phyloP scores from a whole-genome alignment of 2,113 vertebrate species.

The Chinchilla lanigera region DNA sequence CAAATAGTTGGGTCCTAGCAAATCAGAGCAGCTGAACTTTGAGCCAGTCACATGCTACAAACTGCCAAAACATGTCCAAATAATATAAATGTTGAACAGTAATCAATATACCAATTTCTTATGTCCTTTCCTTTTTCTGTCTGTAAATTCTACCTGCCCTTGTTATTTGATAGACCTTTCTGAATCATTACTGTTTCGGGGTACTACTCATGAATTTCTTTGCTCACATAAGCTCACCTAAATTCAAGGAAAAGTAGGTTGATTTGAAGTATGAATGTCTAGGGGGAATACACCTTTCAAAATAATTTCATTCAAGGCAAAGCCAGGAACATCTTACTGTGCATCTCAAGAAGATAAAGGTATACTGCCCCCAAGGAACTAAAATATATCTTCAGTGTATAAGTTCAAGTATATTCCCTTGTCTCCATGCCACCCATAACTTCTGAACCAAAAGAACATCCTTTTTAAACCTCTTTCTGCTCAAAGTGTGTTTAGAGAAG shows the following conservation, averaged over 20 bases:
- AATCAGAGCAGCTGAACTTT: background rate
- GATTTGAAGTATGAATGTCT: background rate
- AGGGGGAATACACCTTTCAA: background rate
- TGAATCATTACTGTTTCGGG: background rate
- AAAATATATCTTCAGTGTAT: background rate
- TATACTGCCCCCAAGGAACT: background rate
- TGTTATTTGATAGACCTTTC: background rate
- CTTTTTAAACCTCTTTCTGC: background rate
- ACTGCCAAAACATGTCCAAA: background rate
- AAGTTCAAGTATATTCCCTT: slow-evolving; percentile 25
- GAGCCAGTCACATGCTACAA: background rate
- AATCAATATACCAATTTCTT: background rate
- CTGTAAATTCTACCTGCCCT: background rate
- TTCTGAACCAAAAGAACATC: background rate
- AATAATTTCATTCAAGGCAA: background rate
- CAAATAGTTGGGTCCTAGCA: background rate
- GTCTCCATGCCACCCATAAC: slow-evolving; percentile 22
- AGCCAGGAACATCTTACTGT: background rate
- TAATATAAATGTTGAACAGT: background rate
- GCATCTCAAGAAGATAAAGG: background rate
- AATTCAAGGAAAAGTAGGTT: background rate
- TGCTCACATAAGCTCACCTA: background rate
- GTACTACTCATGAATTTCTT: background rate
- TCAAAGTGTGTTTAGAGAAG: slow-evolving; percentile 28
- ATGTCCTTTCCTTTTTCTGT: background rate